A percentile compares a stretch with the other conserved stretches of the same genome.
These are phyloP conservation scores for Mohoua ochrocephala DNA, from an alignment of 2,113 vertebrate genomes.

Conservation along the genomic window DNA sequence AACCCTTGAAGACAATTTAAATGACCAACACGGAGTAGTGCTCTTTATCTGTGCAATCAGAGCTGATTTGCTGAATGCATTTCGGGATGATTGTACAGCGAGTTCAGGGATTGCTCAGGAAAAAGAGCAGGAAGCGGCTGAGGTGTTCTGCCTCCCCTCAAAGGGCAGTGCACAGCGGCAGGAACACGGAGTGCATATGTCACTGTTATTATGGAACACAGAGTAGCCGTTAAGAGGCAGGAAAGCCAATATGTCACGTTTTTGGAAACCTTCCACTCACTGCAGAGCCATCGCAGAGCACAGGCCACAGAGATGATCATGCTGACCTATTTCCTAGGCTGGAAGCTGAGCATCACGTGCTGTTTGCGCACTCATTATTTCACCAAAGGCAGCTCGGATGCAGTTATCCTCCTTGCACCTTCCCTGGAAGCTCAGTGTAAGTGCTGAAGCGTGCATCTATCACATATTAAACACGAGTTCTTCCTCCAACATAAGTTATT, in stretches of 20 bases:
- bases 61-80: not conserved
- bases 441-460: not conserved
- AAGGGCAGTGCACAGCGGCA: not conserved
- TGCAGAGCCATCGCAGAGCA: not conserved
- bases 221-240: not conserved
- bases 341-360: not conserved
- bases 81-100: not conserved
- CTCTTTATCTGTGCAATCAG: slow-evolving; percentile 11
- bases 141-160: not conserved
- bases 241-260: not conserved
- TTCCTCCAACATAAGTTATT: not conserved
- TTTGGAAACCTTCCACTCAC: not conserved
- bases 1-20: slow-evolving; percentile 33
- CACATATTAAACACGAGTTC: not conserved
- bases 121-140: not conserved
- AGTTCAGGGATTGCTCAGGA: not conserved
- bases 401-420: not conserved
- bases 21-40: not conserved
- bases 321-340: not conserved
- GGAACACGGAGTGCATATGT: not conserved
- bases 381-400: not conserved
- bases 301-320: not conserved
- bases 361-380: not conserved
- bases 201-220: not conserved
- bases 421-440: not conserved